Percentiles rank a stretch among this genome's conserved stretches.
Conservation (phyloP, 1,140 invertebrate genomes). For the Meloidogyne chitwoodi region DNA sequence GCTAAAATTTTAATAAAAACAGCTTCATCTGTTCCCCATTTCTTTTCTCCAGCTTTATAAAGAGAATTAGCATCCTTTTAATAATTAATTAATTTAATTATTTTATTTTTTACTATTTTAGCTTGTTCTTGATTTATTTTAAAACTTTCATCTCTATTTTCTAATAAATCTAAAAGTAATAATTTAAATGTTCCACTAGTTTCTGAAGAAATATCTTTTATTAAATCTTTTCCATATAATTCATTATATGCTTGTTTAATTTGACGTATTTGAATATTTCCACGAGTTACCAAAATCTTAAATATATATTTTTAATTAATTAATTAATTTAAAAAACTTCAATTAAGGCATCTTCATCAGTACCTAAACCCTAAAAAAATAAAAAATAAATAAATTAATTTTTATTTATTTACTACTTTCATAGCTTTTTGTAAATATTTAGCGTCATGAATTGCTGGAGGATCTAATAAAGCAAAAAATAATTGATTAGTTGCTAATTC, state of each 20-base stretch:
- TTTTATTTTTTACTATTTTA: slow-evolving; percentile 20
- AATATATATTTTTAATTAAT: not conserved
- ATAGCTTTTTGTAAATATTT: slow-evolving; percentile 74
- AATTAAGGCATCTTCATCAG: slow-evolving; percentile 63
- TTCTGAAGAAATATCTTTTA: slow-evolving; percentile 81
- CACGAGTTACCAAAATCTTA: slow-evolving; percentile 63
- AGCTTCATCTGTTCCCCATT: slow-evolving; percentile 65
- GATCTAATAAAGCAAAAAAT: slow-evolving; percentile 79
- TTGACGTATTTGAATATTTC: slow-evolving; percentile 62
- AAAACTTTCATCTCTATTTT: slow-evolving; percentile 58
- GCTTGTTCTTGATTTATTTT: slow-evolving; percentile 48
- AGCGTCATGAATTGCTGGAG: slow-evolving; percentile 79
- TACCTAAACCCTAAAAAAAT: slow-evolving; percentile 65
- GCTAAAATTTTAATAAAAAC: slow-evolving; percentile 59
- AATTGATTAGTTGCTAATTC: slow-evolving; percentile 64
- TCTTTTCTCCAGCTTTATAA: slow-evolving; percentile 63
- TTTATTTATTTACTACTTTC: not conserved
- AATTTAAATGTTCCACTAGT: slow-evolving; percentile 88
- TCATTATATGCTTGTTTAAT: slow-evolving; percentile 61
- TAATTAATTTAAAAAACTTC: slow-evolving; percentile 47
- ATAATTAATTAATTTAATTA: not conserved
- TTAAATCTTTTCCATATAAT: slow-evolving; percentile 80
- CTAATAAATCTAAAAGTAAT: slow-evolving; percentile 70
- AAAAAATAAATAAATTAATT: not conserved
- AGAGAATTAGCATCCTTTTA: slow-evolving; percentile 62